Percentiles rank a stretch among this genome's conserved stretches.
Evolutionary conservation across 2,888 invertebrate species (phyloP).

Genomic region (Desoria tigrina): DNA sequence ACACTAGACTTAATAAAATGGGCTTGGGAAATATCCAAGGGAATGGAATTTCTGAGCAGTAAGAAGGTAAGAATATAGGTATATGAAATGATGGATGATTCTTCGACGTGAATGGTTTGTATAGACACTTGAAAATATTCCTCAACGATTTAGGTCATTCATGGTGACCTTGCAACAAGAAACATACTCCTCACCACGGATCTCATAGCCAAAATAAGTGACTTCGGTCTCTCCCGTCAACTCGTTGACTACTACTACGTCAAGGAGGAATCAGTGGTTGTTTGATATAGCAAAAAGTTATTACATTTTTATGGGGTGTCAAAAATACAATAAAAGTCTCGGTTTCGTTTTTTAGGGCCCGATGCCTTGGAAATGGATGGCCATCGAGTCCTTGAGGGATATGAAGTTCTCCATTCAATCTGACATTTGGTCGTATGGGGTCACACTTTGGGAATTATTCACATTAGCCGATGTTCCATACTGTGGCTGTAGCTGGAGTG

Average conservation of each 20-base stretch:
- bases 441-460: constrained; percentile 35
- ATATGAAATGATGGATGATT: too few relatives aligned
- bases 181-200: constrained; percentile 39
- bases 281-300: neutral
- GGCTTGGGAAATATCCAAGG: constrained; percentile 42
- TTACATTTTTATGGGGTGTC: neutral
- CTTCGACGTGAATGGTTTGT: too few relatives aligned
- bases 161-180: constrained; percentile 39
- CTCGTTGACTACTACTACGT: constrained; percentile 46
- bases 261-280: constrained; percentile 35
- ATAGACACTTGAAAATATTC: too few relatives aligned
- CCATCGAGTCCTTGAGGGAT: constrained; percentile 35
- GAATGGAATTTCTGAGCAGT: constrained; percentile 42
- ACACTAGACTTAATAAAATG: constrained; percentile 40
- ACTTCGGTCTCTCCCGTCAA: constrained; percentile 34
- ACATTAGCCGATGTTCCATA: constrained; percentile 35
- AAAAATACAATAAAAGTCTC: neutral
- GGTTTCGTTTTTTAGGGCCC: constrained; percentile 24
- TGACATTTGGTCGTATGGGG: too few relatives aligned
- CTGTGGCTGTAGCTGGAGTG: constrained; percentile 41
- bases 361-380: constrained; percentile 45
- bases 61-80: too few relatives aligned
- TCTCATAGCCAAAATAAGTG: constrained; percentile 37
- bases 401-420: constrained; percentile 39
- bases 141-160: too few relatives aligned